These are phyloP conservation scores for Synergus gifuensis DNA, from an alignment of 2,888 invertebrate species.

Conservation along the genomic window DNA sequence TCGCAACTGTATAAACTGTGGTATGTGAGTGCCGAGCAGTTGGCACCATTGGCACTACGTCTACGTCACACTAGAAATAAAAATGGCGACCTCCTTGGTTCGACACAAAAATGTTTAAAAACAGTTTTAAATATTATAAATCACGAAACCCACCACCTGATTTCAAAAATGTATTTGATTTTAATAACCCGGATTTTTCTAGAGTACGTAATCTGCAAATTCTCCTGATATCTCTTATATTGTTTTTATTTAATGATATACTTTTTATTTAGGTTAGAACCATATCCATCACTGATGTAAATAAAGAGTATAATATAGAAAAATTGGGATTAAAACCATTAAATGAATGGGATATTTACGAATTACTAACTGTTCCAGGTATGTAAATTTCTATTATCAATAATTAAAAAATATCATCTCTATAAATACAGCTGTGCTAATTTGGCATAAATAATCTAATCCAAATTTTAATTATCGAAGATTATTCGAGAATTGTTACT, in stretches of 20 bases:
- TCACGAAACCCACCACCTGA: constrained; percentile 83
- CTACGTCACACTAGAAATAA: constrained; percentile 14
- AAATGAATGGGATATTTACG: constrained; percentile 83
- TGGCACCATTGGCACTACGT: too few species aligned
- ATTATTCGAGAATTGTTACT: not conserved
- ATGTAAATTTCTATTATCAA: constrained; percentile 14
- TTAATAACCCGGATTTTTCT: constrained; percentile 69
- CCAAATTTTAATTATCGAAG: not conserved
- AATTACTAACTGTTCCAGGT: constrained; percentile 82
- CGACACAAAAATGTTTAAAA: constrained; percentile 81
- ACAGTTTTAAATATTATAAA: constrained; percentile 90
- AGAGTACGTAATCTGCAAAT: constrained; percentile 59
- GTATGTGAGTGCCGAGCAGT: too few species aligned
- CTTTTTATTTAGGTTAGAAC: constrained; percentile 72
- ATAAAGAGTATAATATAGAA: constrained; percentile 47
- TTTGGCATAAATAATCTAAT: not conserved
- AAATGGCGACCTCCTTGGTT: constrained; percentile 61
- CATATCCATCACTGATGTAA: constrained; percentile 49
- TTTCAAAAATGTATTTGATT: constrained; percentile 82
- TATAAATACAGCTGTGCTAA: not conserved
- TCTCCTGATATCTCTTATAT: not conserved
- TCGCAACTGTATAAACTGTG: too few species aligned
- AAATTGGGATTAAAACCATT: constrained; percentile 77
- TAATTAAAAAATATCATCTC: not conserved
- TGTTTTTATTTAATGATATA: not conserved